Conservation (phyloP, 2,113 vertebrate genomes). For the Chionomys nivalis region DNA sequence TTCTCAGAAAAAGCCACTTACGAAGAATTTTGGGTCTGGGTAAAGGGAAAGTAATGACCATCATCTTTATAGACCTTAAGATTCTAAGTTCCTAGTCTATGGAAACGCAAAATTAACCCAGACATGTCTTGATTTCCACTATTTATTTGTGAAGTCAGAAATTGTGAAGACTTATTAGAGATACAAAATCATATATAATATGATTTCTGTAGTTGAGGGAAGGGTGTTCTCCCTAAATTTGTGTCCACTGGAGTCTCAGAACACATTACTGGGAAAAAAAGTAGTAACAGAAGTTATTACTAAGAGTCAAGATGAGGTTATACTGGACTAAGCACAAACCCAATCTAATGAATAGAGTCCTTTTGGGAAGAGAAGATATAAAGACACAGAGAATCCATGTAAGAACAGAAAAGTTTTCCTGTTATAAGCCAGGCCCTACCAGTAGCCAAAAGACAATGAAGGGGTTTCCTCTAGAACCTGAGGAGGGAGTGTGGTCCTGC, state of each 20-base stretch:
- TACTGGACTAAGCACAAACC: neutral
- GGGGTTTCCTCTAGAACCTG: neutral
- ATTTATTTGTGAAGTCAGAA: neutral
- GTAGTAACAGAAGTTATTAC: neutral
- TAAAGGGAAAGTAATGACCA: neutral
- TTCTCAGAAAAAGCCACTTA: slow-evolving; percentile 23
- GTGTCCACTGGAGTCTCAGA: neutral
- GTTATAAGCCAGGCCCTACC: neutral
- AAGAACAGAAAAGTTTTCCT: neutral
- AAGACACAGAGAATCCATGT: neutral
- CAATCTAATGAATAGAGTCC: neutral
- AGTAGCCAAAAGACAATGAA: neutral
- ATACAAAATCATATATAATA: neutral
- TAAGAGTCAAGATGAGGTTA: neutral
- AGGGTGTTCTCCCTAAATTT: neutral
- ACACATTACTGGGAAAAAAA: neutral
- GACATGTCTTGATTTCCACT: neutral
- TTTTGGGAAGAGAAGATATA: neutral
- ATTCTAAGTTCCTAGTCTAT: neutral
- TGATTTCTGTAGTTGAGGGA: neutral
- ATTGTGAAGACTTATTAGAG: neutral
- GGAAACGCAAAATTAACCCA: neutral
- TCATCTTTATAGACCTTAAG: neutral
- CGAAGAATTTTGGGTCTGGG: neutral
- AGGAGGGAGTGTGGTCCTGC: neutral